Evolutionary conservation across 2,888 invertebrate species (phyloP), one percentile per base, ranked within the genome.

Genomic region (Leptopilina drosophilae): DNA sequence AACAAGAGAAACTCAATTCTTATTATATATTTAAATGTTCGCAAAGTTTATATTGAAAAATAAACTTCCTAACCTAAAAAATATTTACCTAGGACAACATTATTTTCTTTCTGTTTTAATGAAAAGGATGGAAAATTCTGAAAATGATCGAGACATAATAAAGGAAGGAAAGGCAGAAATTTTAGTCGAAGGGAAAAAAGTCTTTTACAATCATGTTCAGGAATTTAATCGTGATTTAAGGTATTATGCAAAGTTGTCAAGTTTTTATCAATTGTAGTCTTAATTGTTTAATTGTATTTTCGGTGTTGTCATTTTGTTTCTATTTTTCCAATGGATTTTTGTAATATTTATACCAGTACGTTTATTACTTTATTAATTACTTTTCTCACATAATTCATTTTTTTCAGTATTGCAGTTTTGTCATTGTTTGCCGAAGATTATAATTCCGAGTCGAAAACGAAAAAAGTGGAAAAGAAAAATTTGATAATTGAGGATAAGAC

Each of bases 171-270:
- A 95, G 87, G 97, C 98, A 0, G 94, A 95, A 89, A 95, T 98
- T 82, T 92, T 94, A 77, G 94, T 96, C 1, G 91, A 91, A 46
- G 93, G 93, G 66, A 95, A 95, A 59, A 95, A 96, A 89, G 98
- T 99, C 0, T 99, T 99, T 92, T 99, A 99, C 90, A 99, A 99
- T 92, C 97, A 99, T 0, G 99, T 99, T 0, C 98, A 99, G 92
- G 98, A 99, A 92, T 99, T 99, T 89, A 99, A 99, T 91, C 94
- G 99, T 83, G 99, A 99, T 92, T 93, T 99, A 76, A 96, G 95
- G 93, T 93, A 33, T 33, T 33, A 88, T 12, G 67, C 26, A 64
- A 80, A 33, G 53, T 64, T 1, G 5, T n/a, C 14, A 42, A 46
- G 0, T 4, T 33, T 33, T 33, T n/a, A 15, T 15, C 56, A 53